phyloP scores from a whole-genome alignment of 2,888 invertebrate genomes.

The Sepioteuthis lessoniana region DNA sequence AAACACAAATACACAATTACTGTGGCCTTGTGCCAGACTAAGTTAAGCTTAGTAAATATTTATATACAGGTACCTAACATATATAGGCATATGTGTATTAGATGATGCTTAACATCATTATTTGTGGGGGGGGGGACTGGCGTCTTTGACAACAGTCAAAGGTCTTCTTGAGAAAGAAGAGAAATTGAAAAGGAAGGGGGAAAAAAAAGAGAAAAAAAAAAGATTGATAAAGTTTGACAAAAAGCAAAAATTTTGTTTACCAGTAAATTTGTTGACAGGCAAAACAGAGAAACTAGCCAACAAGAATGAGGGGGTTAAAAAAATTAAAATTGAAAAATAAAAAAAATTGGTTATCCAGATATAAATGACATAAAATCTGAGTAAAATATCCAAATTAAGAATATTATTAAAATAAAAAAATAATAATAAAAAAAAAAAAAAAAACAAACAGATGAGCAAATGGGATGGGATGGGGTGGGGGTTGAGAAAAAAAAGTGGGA shows the following conservation, averaged over 20 bases:
- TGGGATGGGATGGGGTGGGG: no score
- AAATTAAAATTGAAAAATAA: no score
- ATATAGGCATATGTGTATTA: neutral
- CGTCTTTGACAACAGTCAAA: no score
- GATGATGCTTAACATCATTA: no score
- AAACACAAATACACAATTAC: neutral
- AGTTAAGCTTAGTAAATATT: neutral
- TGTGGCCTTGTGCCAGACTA: neutral
- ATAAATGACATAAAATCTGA: neutral
- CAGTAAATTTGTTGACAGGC: neutral
- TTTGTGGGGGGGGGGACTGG: no score
- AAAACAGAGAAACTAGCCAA: neutral
- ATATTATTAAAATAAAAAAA: no score
- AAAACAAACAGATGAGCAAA: no score
- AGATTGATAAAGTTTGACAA: neutral
- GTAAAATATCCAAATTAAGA: neutral
- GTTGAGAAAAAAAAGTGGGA: no score
- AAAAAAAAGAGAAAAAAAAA: neutral
- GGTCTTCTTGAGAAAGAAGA: neutral
- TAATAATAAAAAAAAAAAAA: no score
- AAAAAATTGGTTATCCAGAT: neutral
- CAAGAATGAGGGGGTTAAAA: neutral
- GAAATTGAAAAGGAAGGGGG: neutral
- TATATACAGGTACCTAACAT: neutral
- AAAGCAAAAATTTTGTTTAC: neutral